phyloP scores from a whole-genome alignment of 2,888 invertebrate species.

The Plagodis dolabraria region DNA sequence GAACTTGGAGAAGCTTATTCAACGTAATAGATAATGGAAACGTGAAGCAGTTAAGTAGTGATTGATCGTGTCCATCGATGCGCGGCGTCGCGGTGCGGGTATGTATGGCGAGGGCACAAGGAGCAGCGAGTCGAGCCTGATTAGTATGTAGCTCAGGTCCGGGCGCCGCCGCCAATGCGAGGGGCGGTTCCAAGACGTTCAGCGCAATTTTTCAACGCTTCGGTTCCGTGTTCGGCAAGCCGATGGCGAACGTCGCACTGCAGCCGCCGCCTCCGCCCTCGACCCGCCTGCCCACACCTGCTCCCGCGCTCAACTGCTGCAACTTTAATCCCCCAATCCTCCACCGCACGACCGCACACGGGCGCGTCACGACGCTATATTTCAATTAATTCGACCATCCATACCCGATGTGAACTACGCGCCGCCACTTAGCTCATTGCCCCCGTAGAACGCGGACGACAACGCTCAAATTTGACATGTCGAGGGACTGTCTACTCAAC shows the following conservation, averaged over 20 bases:
- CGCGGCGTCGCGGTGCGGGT: conserved; percentile 25
- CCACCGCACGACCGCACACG: conserved; percentile 73
- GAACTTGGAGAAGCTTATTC: conserved; percentile 31
- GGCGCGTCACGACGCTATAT: conserved; percentile 79
- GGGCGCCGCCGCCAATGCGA: conserved; percentile 60
- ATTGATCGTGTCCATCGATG: conserved; percentile 29
- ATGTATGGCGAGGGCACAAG: conserved; percentile 36
- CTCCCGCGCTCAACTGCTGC: conserved; percentile 69
- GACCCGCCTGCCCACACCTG: conserved; percentile 58
- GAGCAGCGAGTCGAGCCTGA: conserved; percentile 54
- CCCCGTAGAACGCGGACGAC: conserved; percentile 42
- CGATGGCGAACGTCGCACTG: conserved; percentile 63
- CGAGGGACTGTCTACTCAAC: conserved; percentile 48
- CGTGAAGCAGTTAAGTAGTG: conserved; percentile 29
- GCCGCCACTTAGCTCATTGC: conserved; percentile 69
- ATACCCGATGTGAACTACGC: conserved; percentile 69
- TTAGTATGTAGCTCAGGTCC: conserved; percentile 76
- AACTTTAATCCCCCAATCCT: conserved; percentile 80
- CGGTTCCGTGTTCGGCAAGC: conserved; percentile 74
- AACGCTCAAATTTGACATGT: conserved; percentile 40
- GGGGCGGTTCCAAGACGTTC: conserved; percentile 74
- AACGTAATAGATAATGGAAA: conserved; percentile 28
- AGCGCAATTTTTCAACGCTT: conserved; percentile 81
- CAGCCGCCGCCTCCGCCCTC: conserved; percentile 43
- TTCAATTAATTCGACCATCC: conserved; percentile 81